Base-by-base conservation (phyloP, 2,888 invertebrate genomes). In the Macropis europaea region DNA sequence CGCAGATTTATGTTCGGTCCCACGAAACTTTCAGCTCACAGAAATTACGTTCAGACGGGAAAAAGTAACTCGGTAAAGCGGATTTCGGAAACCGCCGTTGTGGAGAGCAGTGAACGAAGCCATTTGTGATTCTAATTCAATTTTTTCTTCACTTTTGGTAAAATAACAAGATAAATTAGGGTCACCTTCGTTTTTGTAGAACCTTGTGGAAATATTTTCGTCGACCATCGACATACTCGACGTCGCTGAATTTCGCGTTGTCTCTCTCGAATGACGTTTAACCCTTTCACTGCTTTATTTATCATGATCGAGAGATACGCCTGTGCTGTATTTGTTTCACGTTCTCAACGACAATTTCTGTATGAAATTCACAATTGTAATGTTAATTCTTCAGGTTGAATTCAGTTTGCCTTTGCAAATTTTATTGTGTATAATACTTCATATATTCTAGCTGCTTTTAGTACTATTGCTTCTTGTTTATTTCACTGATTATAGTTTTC, bases 101-200 rank as follows among this genome's bases (percentile, higher is more conserved):
- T 40, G 45, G 22, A 57, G 13, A 40, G 32, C n/a, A 43, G 38
- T 24, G 9, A 34, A 45, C 13, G 17, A 17, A 28, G 3, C n/a
- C 22, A 62, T 38, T 76, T 71, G 66, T 36, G 60, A 76, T 59
- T 62, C 66, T 59, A 74, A 74, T 76, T 42, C 28, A n/a, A 17
- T 67, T 67, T n/a, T 64, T 60, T 66, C 42, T 32, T 26, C 11
- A 9, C 15, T 28, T 34, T 50, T 34, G 45, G 6, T 17, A 26
- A 45, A 62, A 15, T 36, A 28, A 17, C 15, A 17, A 19, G 63
- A 62, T 50, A 45, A 54, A 54, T 50, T 30, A 32, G 11, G 13
- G 11, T 38, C n/a, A 11, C 3, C 2, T 1, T n/a, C n/a, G n/a
- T n/a, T 30, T 30, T 6, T 28, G 52, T 52, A 11, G 4, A 13